These are phyloP conservation scores for Hypotaenidia philippensis DNA, from an alignment of 2,797 vertebrate species.

Conservation along the genomic window DNA sequence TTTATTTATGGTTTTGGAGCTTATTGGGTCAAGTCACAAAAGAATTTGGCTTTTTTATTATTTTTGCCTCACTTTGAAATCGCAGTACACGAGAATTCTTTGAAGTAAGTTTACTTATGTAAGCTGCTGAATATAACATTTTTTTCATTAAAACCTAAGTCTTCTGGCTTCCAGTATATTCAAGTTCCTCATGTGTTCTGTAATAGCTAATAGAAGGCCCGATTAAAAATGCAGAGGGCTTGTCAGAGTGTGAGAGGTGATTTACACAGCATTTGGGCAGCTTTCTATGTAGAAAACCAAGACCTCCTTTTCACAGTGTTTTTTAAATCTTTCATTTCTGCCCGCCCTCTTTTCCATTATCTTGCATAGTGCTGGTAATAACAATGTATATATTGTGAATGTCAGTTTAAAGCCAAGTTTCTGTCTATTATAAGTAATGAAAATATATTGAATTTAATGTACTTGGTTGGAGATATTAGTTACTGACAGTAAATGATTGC, in stretches of 20 bases:
- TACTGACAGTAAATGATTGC: slow-evolving; percentile 66
- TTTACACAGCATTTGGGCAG: slow-evolving; percentile 12
- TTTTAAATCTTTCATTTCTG: slow-evolving; percentile 34
- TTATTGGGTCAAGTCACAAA: background rate
- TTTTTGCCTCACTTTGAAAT: background rate
- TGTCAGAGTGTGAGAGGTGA: background rate
- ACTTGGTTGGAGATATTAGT: slow-evolving; percentile 53
- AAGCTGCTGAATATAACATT: background rate
- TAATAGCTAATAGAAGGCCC: background rate
- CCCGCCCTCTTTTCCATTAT: slow-evolving; percentile 39
- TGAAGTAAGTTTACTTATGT: background rate
- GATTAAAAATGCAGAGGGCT: slow-evolving; percentile 19
- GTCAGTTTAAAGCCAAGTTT: slow-evolving; percentile 53
- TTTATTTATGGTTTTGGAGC: background rate
- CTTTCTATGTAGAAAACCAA: background rate
- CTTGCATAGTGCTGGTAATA: slow-evolving; percentile 49
- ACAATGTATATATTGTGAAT: slow-evolving; percentile 35
- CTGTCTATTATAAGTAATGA: slow-evolving; percentile 66
- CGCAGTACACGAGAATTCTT: background rate
- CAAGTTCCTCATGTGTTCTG: background rate
- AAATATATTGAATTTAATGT: slow-evolving; percentile 69
- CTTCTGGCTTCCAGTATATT: background rate
- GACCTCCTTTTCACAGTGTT: background rate
- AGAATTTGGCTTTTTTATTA: background rate
- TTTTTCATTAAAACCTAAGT: slow-evolving; percentile 5